Evolutionary conservation across 35 echinoderm and acorn worm genomes (phyloP).

Genomic region (Chiridota heheva): DNA sequence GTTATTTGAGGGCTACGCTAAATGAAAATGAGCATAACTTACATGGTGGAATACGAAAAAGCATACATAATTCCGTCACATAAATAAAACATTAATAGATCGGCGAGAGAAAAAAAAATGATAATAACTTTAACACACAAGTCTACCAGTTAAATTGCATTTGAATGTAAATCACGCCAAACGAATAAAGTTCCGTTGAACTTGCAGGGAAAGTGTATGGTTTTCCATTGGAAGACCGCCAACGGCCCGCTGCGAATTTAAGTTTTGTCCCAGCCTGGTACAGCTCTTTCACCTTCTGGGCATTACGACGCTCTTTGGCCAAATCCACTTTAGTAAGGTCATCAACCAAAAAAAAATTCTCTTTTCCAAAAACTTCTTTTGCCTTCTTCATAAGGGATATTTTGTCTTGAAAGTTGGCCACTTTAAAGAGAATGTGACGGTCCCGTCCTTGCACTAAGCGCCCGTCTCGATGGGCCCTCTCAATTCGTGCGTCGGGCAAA

Average conservation of each 20-base stretch:
- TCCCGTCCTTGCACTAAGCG: not conserved
- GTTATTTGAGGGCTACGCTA: too few relatives aligned
- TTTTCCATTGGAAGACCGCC: not conserved
- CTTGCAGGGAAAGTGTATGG: not conserved
- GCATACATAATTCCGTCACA: too few relatives aligned
- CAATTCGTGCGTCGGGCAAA: not conserved
- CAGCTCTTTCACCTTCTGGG: not conserved
- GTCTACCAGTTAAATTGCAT: too few relatives aligned
- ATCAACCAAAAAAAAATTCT: not conserved
- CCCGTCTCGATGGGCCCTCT: slow-evolving; percentile 20
- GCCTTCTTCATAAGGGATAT: slow-evolving; percentile 4
- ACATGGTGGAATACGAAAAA: too few relatives aligned
- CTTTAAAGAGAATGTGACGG: slow-evolving; percentile 12
- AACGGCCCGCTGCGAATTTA: slow-evolving; percentile 19
- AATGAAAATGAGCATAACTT: too few relatives aligned
- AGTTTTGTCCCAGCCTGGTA: slow-evolving; percentile 12
- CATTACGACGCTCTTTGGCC: slow-evolving; percentile 4
- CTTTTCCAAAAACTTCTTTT: not conserved
- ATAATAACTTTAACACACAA: too few relatives aligned
- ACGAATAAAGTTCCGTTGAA: too few relatives aligned
- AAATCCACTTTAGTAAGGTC: slow-evolving; percentile 15
- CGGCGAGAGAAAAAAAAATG: too few relatives aligned
- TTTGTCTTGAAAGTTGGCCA: slow-evolving; percentile 22
- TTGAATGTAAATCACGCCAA: too few relatives aligned
- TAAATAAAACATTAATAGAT: too few relatives aligned